Evolutionary conservation across 92 coral and sea anemone species (phyloP).

Genomic region (Pocillopora grandis): DNA sequence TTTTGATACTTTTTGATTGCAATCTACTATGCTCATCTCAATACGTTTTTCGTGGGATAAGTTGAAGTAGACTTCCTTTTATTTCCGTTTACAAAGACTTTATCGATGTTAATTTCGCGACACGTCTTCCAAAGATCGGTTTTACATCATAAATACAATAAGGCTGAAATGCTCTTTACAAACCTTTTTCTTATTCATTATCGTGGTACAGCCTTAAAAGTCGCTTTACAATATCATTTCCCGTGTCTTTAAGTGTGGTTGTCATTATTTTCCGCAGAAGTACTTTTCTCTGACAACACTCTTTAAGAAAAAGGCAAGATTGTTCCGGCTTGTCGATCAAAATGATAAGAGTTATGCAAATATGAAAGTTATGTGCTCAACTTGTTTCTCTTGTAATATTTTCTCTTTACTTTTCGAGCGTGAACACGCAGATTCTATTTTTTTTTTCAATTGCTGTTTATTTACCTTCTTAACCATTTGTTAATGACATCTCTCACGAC

Average conservation of each 20-base stretch:
- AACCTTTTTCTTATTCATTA: neutral
- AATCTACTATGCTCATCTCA: too few species aligned
- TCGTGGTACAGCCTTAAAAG: neutral
- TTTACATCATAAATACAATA: too few species aligned
- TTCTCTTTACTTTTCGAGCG: neutral
- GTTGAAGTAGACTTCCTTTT: too few species aligned
- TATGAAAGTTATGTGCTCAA: neutral
- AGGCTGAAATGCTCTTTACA: too few species aligned
- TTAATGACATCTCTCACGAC: neutral
- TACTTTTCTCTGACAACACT: slow-evolving; percentile 5
- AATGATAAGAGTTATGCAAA: neutral
- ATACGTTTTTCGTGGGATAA: too few species aligned
- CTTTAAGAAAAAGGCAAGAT: neutral
- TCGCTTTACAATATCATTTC: neutral
- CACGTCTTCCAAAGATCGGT: too few species aligned
- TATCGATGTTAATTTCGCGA: too few species aligned
- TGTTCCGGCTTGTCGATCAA: slow-evolving; percentile 13
- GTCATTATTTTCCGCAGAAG: slow-evolving; percentile 13
- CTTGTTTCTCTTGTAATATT: neutral
- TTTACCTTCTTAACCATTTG: neutral
- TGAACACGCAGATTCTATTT: neutral
- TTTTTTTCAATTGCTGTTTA: neutral
- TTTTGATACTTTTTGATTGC: too few species aligned
- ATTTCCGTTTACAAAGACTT: too few species aligned
- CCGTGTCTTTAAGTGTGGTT: neutral